These are phyloP conservation scores for Nymphalis c-album DNA, from an alignment of 2,888 invertebrate species.

Conservation along the genomic window DNA sequence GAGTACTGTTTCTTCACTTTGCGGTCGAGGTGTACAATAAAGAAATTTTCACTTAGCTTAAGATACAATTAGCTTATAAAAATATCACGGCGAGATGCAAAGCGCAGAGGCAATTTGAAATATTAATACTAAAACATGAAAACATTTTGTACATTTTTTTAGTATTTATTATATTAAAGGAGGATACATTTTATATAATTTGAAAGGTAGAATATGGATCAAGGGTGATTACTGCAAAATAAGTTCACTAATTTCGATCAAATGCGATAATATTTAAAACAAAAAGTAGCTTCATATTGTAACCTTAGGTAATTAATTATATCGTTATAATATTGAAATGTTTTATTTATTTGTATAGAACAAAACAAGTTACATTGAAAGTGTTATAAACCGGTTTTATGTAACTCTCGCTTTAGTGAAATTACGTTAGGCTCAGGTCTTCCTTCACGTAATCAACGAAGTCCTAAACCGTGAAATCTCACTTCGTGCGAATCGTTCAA, in stretches of 20 bases:
- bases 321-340: background rate
- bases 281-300: background rate
- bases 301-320: background rate
- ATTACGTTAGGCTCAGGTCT: conserved; percentile 20
- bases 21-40: too few relatives aligned
- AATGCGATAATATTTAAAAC: background rate
- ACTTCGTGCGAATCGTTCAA: conserved; percentile 16
- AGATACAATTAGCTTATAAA: too few relatives aligned
- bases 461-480: conserved; percentile 27
- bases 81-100: too few relatives aligned
- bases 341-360: background rate
- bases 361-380: background rate
- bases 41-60: too few relatives aligned
- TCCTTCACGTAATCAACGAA: conserved; percentile 17
- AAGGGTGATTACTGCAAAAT: too few relatives aligned
- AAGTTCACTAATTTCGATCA: background rate
- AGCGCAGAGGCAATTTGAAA: too few relatives aligned
- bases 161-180: too few relatives aligned
- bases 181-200: too few relatives aligned
- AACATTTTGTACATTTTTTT: too few relatives aligned
- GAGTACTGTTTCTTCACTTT: too few relatives aligned
- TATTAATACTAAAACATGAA: too few relatives aligned
- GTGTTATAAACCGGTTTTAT: conserved; percentile 14
- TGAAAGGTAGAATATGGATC: too few relatives aligned
- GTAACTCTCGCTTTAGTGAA: conserved; percentile 18